Conservation (phyloP, 1,140 invertebrate species). For the Aphelinus atriplicis region DNA sequence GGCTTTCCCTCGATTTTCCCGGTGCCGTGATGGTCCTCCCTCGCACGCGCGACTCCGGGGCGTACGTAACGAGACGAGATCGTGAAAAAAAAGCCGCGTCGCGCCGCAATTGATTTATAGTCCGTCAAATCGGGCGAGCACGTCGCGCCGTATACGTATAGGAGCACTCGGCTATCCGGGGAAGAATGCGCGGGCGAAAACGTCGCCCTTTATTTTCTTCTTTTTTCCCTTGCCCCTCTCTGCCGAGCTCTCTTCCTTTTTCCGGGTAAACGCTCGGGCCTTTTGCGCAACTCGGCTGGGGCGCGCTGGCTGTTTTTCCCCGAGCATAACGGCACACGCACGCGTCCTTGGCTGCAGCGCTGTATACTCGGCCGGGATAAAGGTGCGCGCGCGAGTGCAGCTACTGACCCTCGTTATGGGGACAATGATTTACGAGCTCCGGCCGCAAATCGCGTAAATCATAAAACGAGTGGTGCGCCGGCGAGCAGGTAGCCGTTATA, state of each 20-base stretch:
- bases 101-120: too few relatives aligned
- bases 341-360: not conserved
- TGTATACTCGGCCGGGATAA: not conserved
- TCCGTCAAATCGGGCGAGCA: too few relatives aligned
- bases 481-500: slow-evolving; percentile 29
- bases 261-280: too few relatives aligned
- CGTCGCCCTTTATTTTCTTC: not conserved
- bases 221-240: not conserved
- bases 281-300: slow-evolving; percentile 23
- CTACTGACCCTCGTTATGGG: slow-evolving; percentile 20
- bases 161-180: too few relatives aligned
- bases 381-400: not conserved
- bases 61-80: too few relatives aligned
- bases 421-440: slow-evolving; percentile 42
- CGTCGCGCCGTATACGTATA: too few relatives aligned
- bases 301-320: not conserved
- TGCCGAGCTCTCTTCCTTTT: too few relatives aligned
- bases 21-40: too few relatives aligned
- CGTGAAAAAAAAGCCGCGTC: too few relatives aligned
- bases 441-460: slow-evolving; percentile 43
- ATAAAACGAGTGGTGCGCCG: slow-evolving; percentile 26
- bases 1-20: too few relatives aligned
- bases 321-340: not conserved
- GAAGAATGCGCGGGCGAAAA: too few relatives aligned
- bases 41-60: too few relatives aligned